phyloP scores from a whole-genome alignment of 2,888 invertebrate species.

The Torymus texanus region DNA sequence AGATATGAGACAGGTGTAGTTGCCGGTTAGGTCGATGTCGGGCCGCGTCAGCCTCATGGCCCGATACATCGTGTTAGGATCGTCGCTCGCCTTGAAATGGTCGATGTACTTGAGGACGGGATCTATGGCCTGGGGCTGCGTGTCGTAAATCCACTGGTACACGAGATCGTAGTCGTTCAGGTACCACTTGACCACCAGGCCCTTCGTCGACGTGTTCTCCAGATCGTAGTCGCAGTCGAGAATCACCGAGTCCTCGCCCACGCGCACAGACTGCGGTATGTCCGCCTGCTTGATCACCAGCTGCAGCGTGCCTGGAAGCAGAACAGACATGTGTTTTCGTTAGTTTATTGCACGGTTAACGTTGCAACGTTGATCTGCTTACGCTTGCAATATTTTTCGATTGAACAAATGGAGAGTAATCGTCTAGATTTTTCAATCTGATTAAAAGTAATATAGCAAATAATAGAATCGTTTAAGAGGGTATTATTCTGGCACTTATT shows the following conservation, averaged over 20 bases:
- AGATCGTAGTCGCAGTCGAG: slow-evolving; percentile 77
- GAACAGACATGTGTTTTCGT: background rate
- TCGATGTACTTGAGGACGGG: slow-evolving; percentile 73
- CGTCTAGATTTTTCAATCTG: background rate
- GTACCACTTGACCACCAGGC: slow-evolving; percentile 77
- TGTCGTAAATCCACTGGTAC: slow-evolving; percentile 76
- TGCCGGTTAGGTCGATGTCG: slow-evolving; percentile 76
- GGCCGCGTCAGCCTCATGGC: slow-evolving; percentile 78
- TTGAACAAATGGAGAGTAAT: too few relatives aligned
- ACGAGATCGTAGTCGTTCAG: slow-evolving; percentile 65
- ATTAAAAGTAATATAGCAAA: background rate
- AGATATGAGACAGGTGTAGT: slow-evolving; percentile 78
- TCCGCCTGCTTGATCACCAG: slow-evolving; percentile 66
- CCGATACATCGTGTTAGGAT: slow-evolving; percentile 75
- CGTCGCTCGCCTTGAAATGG: slow-evolving; percentile 73
- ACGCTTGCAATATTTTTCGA: too few relatives aligned
- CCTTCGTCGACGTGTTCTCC: slow-evolving; percentile 69
- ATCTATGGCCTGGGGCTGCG: slow-evolving; percentile 70
- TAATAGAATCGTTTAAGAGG: background rate
- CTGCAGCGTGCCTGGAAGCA: slow-evolving; percentile 32
- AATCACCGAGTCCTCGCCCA: slow-evolving; percentile 72
- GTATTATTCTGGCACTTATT: too few relatives aligned
- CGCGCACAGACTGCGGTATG: slow-evolving; percentile 68
- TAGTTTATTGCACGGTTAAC: too few relatives aligned
- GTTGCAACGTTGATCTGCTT: too few relatives aligned